phyloP scores from a whole-genome alignment of 1,140 invertebrate genomes.

The Drosophila bipectinata region DNA sequence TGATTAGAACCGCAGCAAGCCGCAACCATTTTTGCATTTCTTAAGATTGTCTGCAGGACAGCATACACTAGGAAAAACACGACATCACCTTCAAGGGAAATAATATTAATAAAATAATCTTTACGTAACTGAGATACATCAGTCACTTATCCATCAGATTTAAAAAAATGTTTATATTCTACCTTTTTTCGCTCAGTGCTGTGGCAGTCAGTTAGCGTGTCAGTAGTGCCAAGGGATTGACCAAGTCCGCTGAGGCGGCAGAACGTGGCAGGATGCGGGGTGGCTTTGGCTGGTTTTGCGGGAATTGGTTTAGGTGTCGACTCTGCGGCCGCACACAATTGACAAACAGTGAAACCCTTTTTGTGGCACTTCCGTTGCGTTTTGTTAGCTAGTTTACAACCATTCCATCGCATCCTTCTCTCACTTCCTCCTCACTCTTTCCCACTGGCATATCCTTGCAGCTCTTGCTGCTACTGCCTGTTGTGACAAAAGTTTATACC shows the following conservation, averaged over 20 bases:
- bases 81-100: no score
- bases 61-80: background rate
- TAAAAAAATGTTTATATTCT: background rate
- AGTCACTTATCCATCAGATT: no score
- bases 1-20: conserved; percentile 64
- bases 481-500: conserved; percentile 77
- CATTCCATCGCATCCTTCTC: conserved; percentile 3
- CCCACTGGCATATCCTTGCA: conserved; percentile 16
- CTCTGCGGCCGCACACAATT: conserved; percentile 72
- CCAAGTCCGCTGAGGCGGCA: conserved; percentile 15
- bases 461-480: conserved; percentile 15
- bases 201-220: conserved; percentile 45
- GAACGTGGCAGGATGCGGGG: conserved; percentile 11
- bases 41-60: conserved; percentile 31
- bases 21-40: conserved; percentile 73
- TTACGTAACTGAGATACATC: no score
- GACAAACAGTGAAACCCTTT: conserved; percentile 81
- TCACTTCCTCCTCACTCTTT: background rate
- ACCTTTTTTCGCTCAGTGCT: conserved; percentile 6
- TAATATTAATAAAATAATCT: no score
- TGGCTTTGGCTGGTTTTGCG: conserved; percentile 36
- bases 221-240: conserved; percentile 53
- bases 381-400: conserved; percentile 77
- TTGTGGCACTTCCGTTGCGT: conserved; percentile 79
- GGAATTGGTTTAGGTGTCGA: conserved; percentile 67